phyloP scores from a whole-genome alignment of 2,888 invertebrate species.

The Petrophora chlorosata region DNA sequence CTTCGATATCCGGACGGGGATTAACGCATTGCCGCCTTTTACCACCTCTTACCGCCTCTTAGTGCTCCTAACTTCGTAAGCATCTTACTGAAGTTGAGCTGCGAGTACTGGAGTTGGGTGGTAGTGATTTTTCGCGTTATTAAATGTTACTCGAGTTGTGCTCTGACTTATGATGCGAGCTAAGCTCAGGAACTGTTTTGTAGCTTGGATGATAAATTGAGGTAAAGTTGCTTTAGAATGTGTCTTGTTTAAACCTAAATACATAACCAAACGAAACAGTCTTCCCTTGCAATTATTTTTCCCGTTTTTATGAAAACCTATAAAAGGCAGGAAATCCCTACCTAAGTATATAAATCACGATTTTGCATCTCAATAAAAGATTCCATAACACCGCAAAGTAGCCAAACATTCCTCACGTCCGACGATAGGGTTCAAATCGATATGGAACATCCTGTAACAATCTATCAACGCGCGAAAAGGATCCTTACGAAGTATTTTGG shows the following conservation, averaged over 20 bases:
- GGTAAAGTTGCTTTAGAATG: too few relatives aligned
- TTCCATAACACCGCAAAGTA: conserved; percentile 17
- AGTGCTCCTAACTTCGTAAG: conserved; percentile 63
- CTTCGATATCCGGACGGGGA: conserved; percentile 70
- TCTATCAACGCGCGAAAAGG: conserved; percentile 59
- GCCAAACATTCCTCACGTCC: conserved; percentile 43
- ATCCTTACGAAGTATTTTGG: conserved; percentile 65
- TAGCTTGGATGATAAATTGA: conserved; percentile 1
- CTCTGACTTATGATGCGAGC: conserved; percentile 15
- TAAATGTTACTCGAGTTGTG: conserved; percentile 29
- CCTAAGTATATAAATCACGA: conserved; percentile 20
- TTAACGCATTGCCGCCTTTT: conserved; percentile 69
- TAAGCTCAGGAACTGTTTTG: conserved; percentile 10
- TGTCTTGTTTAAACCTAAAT: too few relatives aligned
- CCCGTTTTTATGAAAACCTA: too few relatives aligned
- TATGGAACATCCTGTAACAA: conserved; percentile 65
- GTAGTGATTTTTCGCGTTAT: conserved; percentile 36
- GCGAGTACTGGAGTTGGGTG: conserved; percentile 31
- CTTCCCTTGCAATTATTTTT: too few relatives aligned
- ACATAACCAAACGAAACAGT: too few relatives aligned
- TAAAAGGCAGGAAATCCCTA: neutral
- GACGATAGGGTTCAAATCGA: conserved; percentile 58
- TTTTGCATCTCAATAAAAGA: conserved; percentile 25
- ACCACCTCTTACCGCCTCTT: conserved; percentile 63
- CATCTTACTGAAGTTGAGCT: conserved; percentile 54